Conservation (phyloP, 2,888 invertebrate genomes). For the Drosophila engyochracea region DNA sequence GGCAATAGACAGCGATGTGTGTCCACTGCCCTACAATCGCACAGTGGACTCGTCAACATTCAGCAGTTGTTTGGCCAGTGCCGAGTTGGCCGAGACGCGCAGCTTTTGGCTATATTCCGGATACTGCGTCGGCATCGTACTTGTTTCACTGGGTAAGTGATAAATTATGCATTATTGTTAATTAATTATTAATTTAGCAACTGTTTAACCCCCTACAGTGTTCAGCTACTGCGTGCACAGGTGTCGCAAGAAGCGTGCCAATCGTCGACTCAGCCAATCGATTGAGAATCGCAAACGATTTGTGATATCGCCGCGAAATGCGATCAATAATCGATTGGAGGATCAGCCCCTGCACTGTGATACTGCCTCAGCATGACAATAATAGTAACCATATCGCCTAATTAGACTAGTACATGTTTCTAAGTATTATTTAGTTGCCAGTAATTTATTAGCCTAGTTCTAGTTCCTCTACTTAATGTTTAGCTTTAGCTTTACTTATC, state of each 20-base stretch:
- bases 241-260: slow-evolving; percentile 69
- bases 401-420: background rate
- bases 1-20: slow-evolving; percentile 65
- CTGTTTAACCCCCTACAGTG: slow-evolving; percentile 52
- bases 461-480: slow-evolving; percentile 35
- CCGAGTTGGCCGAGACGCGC: slow-evolving; percentile 72
- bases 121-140: slow-evolving; percentile 69
- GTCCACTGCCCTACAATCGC: slow-evolving; percentile 83
- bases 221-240: slow-evolving; percentile 74
- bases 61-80: slow-evolving; percentile 67
- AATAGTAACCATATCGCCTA: background rate
- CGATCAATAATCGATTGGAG: slow-evolving; percentile 67
- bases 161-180: background rate
- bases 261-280: slow-evolving; percentile 55
- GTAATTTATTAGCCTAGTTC: slow-evolving; percentile 49
- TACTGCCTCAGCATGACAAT: slow-evolving; percentile 65
- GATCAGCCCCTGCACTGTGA: slow-evolving; percentile 81
- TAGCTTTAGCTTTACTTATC: slow-evolving; percentile 17
- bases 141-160: slow-evolving; percentile 77
- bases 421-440: slow-evolving; percentile 37
- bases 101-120: slow-evolving; percentile 79
- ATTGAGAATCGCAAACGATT: slow-evolving; percentile 73
- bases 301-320: slow-evolving; percentile 81
- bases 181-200: background rate
- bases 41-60: slow-evolving; percentile 79